Evolutionary conservation across 1,140 invertebrate species (phyloP), one percentile per base, ranked within the genome.

Genomic region (Hycleus phaleratus): DNA sequence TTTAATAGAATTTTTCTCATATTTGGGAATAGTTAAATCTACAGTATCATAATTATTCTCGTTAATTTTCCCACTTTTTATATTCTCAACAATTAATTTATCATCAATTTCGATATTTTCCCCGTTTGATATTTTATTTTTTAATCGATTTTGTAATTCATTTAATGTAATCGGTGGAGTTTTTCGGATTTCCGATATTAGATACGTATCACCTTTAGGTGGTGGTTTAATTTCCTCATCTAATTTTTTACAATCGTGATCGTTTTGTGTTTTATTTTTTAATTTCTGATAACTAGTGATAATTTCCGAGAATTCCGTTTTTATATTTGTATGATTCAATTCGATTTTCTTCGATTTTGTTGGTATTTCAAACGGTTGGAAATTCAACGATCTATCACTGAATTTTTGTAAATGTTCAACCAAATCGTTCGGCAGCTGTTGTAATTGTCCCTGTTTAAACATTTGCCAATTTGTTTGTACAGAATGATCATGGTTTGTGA

Each of bases 391-490:
- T 68, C 83, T 76, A 5, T 80, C 65, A 38, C 79, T 78, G 62
- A 87, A 88, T 69, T 86, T 85, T n/a, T 80, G 63, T 32, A 89
- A 74, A 69, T 87, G 85, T 60, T 79, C 60, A 46, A 73, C 64
- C 26, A 88, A 49, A 0, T 76, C 65, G 38, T 77, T 58, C 38
- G 74, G 74, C 46, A 85, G 66, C n/a, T 74, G 64, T 39, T 70
- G 56, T 32, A 82, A 59, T 62, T 80, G 68, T 2, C 79, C 81
- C 26, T 76, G 67, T 62, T 77, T 79, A 4, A 85, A 76, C 58
- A 79, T 71, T 46, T 78, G 71, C 87, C 87, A 90, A 70, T 88
- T 88, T 58, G 77, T 72, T 63, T 82, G 74, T 0, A 84, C 86
- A 5, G 72, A 74, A 54, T 74, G 71, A 67, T 90, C 86, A 68